Conservation (phyloP, 2,888 invertebrate genomes). For the Sisyra nigra region DNA sequence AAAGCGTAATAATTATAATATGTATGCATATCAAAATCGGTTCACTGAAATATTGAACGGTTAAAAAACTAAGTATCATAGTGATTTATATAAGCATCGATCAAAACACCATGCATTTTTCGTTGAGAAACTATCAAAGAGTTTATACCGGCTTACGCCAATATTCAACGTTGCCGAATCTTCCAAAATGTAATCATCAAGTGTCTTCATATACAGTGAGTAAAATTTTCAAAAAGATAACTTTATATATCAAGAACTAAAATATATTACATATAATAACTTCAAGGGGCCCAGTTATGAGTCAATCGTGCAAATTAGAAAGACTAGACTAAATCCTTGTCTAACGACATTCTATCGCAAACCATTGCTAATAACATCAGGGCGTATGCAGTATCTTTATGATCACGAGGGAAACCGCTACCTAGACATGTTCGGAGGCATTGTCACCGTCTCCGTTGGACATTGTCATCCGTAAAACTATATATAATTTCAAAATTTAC, state of each 20-base stretch:
- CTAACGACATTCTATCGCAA: constrained; percentile 59
- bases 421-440: constrained; percentile 90
- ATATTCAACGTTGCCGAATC: background rate
- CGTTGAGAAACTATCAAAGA: no score
- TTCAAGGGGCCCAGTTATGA: constrained; percentile 44
- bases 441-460: constrained; percentile 93
- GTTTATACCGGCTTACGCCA: no score
- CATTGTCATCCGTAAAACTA: constrained; percentile 85
- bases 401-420: constrained; percentile 76
- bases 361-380: constrained; percentile 72
- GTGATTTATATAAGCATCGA: no score
- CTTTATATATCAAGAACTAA: no score
- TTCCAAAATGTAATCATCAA: constrained; percentile 1
- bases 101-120: no score
- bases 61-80: no score
- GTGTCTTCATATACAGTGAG: background rate
- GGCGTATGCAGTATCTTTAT: constrained; percentile 84
- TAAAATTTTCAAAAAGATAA: no score
- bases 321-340: constrained; percentile 50
- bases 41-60: no score
- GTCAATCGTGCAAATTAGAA: constrained; percentile 38
- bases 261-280: no score
- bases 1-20: no score
- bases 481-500: no score
- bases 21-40: no score